Conservation (phyloP, 2,888 invertebrate species). For the Apamea monoglypha region DNA sequence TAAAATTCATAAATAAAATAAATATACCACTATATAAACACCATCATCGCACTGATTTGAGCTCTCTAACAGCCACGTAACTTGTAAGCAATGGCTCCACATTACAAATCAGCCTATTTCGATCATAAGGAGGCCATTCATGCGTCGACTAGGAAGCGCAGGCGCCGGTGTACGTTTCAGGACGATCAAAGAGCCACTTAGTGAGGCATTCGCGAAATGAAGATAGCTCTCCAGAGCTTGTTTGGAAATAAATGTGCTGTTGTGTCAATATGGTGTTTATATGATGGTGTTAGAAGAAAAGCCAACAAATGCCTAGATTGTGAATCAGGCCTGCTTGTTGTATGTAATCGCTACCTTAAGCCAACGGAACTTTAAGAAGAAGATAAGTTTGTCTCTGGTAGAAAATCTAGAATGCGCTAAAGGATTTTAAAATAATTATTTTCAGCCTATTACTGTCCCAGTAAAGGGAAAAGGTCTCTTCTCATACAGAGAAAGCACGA, state of each 20-base stretch:
- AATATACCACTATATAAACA: slow-evolving; percentile 13
- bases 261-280: slow-evolving; percentile 45
- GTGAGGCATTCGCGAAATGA: slow-evolving; percentile 68
- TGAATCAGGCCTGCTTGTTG: neutral
- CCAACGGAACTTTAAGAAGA: neutral
- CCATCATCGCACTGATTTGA: slow-evolving; percentile 13
- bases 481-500: neutral
- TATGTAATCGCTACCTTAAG: neutral
- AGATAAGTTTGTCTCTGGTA: neutral
- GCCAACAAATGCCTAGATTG: neutral
- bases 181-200: slow-evolving; percentile 82
- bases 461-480: no score
- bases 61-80: slow-evolving; percentile 28
- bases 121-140: slow-evolving; percentile 76
- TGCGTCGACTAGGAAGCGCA: slow-evolving; percentile 77
- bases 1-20: neutral
- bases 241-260: slow-evolving; percentile 55
- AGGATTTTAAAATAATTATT: neutral
- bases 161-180: slow-evolving; percentile 73
- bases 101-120: slow-evolving; percentile 70
- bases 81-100: slow-evolving; percentile 53
- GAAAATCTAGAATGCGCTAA: neutral
- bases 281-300: neutral
- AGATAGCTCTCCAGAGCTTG: slow-evolving; percentile 65
- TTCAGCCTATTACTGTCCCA: neutral